Evolutionary conservation across 2,888 invertebrate genomes (phyloP).

Genomic region (Oxystoma pomonae): DNA sequence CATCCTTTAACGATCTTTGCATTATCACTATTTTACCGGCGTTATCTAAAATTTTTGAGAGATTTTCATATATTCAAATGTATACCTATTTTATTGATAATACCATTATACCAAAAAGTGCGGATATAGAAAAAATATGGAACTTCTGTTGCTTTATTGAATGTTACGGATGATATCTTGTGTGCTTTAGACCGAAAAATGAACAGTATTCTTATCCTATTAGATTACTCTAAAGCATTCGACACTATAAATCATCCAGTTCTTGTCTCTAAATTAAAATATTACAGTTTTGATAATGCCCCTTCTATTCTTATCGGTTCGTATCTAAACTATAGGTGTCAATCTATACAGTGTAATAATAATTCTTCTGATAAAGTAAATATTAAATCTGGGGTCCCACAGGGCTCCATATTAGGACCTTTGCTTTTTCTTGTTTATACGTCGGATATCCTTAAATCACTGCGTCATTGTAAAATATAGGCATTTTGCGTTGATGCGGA

Average conservation of each 20-base stretch:
- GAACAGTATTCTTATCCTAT: background rate
- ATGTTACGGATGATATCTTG: background rate
- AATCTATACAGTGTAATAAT: constrained; percentile 1
- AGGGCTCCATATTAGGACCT: background rate
- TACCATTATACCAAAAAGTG: too few species aligned
- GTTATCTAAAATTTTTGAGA: background rate
- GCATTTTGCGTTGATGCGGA: background rate
- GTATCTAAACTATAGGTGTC: background rate
- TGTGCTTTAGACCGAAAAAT: background rate
- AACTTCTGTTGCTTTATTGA: too few species aligned
- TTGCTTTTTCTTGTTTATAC: too few species aligned
- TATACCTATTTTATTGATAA: too few species aligned
- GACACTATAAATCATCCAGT: too few species aligned
- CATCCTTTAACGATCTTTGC: too few species aligned
- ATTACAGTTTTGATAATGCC: too few species aligned
- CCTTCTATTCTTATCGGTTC: too few species aligned
- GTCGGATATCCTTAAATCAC: too few species aligned
- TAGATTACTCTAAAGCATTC: background rate
- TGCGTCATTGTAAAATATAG: background rate
- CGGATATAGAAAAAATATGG: background rate
- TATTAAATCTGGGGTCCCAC: constrained; percentile 1
- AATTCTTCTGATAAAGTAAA: too few species aligned
- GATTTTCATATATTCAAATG: background rate
- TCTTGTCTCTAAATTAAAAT: background rate
- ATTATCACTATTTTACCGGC: too few species aligned